These are phyloP conservation scores for Gambelia wislizenii DNA, from an alignment of 2,797 vertebrate genomes.

Conservation along the genomic window DNA sequence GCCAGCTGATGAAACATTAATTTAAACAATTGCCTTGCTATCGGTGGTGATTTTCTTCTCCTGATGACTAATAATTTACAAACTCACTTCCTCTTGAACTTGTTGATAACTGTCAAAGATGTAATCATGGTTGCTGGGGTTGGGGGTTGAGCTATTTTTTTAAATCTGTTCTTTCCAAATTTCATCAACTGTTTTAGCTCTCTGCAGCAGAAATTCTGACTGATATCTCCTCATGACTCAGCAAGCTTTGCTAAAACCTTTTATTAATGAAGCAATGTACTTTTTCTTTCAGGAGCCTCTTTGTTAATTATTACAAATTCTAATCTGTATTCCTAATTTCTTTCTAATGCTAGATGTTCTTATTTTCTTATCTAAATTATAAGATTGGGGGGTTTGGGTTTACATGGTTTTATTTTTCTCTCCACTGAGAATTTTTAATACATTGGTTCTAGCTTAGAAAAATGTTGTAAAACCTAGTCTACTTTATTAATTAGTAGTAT, in stretches of 20 bases:
- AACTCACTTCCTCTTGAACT: conserved; percentile 32
- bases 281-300: conserved; percentile 51
- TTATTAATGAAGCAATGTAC: conserved; percentile 29
- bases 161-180: conserved; percentile 45
- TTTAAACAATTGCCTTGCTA: conserved; percentile 48
- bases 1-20: conserved; percentile 64
- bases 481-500: not conserved
- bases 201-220: conserved; percentile 46
- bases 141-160: conserved; percentile 37
- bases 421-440: not conserved
- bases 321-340: conserved; percentile 36
- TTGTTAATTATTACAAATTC: conserved; percentile 24
- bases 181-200: conserved; percentile 6
- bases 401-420: not conserved
- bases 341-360: conserved; percentile 14
- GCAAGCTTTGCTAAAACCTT: conserved; percentile 64
- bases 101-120: conserved; percentile 54
- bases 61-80: conserved; percentile 68
- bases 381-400: conserved; percentile 1
- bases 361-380: conserved; percentile 33
- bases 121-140: conserved; percentile 45
- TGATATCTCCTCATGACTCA: conserved; percentile 39
- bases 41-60: conserved; percentile 37
- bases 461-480: not conserved
- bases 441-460: conserved; percentile 4